Evolutionary conservation across 2,888 invertebrate species (phyloP).

Genomic region (Odiellus spinosus): DNA sequence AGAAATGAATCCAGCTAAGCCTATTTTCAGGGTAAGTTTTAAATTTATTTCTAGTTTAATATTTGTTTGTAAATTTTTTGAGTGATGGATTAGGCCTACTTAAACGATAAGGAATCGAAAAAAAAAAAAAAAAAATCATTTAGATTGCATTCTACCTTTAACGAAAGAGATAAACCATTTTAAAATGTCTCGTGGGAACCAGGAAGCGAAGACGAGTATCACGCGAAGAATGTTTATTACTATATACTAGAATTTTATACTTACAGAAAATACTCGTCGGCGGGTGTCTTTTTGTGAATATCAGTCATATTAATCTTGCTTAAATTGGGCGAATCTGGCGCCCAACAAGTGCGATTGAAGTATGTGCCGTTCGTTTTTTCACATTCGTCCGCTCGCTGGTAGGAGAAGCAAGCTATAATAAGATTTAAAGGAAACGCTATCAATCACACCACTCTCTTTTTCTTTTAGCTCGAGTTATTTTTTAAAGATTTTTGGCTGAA

Average conservation of each 20-base stretch:
- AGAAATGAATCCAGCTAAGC: too few species aligned
- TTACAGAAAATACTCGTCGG: constrained; percentile 51
- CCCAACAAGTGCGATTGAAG: constrained; percentile 26
- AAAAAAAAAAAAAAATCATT: too few species aligned
- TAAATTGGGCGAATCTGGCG: constrained; percentile 20
- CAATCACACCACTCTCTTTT: neutral
- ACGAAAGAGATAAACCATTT: too few species aligned
- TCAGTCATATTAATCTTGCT: constrained; percentile 22
- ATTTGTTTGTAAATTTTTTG: too few species aligned
- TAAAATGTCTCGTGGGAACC: too few species aligned
- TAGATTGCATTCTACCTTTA: too few species aligned
- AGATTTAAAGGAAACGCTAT: neutral
- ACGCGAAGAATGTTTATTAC: neutral
- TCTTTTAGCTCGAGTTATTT: too few species aligned
- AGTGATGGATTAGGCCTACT: too few species aligned
- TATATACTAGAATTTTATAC: constrained; percentile 21
- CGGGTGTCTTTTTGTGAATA: constrained; percentile 26
- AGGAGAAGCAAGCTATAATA: constrained; percentile 24
- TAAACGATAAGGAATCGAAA: too few species aligned
- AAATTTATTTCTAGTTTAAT: too few species aligned
- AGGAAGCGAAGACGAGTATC: neutral
- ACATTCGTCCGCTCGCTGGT: constrained; percentile 27
- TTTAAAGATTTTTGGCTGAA: too few species aligned
- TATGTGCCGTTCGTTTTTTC: constrained; percentile 24
- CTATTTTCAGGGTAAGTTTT: too few species aligned